These are phyloP conservation scores for Pachyrhynchus sulphureomaculatus DNA, from an alignment of 1,140 invertebrate species.

Conservation along the genomic window DNA sequence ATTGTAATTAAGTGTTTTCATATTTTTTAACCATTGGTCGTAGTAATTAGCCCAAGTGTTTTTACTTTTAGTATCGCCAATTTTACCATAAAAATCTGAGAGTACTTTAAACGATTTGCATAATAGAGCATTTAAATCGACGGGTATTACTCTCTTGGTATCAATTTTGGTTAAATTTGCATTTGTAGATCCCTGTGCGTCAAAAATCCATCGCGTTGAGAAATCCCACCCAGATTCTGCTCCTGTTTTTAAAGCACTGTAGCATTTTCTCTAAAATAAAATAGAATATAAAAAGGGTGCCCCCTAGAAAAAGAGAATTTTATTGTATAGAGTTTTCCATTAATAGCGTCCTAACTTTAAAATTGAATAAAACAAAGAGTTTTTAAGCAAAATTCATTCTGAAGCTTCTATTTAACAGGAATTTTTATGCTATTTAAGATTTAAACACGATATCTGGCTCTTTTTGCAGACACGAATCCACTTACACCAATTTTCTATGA, in stretches of 20 bases:
- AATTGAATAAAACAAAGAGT: too few species aligned
- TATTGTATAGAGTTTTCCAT: too few species aligned
- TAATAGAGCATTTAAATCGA: slow-evolving; percentile 82
- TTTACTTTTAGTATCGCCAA: slow-evolving; percentile 56
- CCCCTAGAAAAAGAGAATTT: too few species aligned
- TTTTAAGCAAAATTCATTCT: too few species aligned
- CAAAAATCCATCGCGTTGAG: slow-evolving; percentile 76
- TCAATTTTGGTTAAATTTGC: slow-evolving; percentile 60
- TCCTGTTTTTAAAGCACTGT: slow-evolving; percentile 69
- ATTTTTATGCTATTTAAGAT: too few species aligned
- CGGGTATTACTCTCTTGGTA: slow-evolving; percentile 72
- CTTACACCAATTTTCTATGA: too few species aligned
- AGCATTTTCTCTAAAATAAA: slow-evolving; percentile 29
- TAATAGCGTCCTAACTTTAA: too few species aligned
- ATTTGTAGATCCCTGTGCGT: slow-evolving; percentile 52
- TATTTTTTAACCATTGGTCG: slow-evolving; percentile 50
- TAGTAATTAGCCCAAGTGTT: slow-evolving; percentile 45
- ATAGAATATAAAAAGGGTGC: too few species aligned
- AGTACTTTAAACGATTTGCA: slow-evolving; percentile 63
- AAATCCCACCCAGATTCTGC: slow-evolving; percentile 90
- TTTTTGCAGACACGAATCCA: too few species aligned
- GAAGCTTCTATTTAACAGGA: too few species aligned
- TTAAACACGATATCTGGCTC: too few species aligned
- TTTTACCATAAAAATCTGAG: slow-evolving; percentile 54
- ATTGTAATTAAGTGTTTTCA: slow-evolving; percentile 58